Conservation (phyloP, 2,113 vertebrate genomes). For the Turdus rufiventris region DNA sequence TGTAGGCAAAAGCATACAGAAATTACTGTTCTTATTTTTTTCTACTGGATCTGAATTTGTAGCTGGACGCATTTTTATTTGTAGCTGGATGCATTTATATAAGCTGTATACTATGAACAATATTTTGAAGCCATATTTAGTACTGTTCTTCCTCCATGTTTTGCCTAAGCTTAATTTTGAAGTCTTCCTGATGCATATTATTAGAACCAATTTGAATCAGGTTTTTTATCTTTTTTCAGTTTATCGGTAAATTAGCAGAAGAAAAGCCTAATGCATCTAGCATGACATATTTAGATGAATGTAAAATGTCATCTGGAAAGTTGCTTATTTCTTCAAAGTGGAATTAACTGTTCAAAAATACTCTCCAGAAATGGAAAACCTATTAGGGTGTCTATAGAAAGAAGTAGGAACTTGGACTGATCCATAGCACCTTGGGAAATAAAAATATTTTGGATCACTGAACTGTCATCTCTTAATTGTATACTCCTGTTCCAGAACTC, state of each 20-base stretch:
- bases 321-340: background rate
- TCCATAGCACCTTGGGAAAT: background rate
- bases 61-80: background rate
- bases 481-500: background rate
- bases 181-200: background rate
- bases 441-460: background rate
- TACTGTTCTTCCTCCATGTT: background rate
- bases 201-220: background rate
- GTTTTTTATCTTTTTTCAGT: background rate
- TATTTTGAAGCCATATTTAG: background rate
- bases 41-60: background rate
- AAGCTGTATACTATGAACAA: background rate
- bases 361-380: background rate
- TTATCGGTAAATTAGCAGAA: background rate
- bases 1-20: background rate
- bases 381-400: background rate
- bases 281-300: background rate
- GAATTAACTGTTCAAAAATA: background rate
- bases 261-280: background rate
- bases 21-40: background rate
- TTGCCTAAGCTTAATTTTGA: background rate
- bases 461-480: background rate
- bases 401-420: background rate
- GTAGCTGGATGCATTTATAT: background rate
- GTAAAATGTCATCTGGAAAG: background rate